Conservation (phyloP, 1,140 invertebrate species). For the Delia radicum region DNA sequence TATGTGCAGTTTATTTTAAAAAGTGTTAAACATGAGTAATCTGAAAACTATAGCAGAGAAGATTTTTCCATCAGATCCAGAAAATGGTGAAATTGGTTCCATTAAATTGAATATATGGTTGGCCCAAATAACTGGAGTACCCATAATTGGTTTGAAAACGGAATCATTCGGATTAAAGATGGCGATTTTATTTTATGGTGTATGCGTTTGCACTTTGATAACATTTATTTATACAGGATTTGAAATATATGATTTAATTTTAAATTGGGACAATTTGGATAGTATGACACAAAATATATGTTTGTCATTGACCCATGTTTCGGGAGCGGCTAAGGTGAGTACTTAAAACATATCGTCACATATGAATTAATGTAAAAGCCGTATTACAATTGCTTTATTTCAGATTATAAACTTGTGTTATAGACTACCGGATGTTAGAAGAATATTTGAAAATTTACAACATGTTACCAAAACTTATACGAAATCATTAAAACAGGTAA, state of each 20-base stretch:
- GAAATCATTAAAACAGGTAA: conserved; percentile 16
- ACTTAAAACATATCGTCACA: too few species aligned
- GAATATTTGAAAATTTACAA: neutral
- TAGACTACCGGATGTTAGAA: conserved; percentile 19
- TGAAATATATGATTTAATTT: conserved; percentile 39
- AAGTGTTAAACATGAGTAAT: neutral
- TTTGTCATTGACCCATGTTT: conserved; percentile 40
- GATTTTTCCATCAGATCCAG: conserved; percentile 36
- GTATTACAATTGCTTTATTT: neutral
- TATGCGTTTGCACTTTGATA: conserved; percentile 1
- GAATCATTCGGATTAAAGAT: conserved; percentile 31
- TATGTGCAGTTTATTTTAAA: neutral
- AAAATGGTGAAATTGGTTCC: conserved; percentile 38
- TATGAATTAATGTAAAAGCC: neutral
- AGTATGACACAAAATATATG: conserved; percentile 40
- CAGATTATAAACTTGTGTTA: conserved; percentile 37
- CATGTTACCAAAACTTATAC: conserved; percentile 18
- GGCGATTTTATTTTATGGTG: conserved; percentile 14
- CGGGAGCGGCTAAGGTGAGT: conserved; percentile 36
- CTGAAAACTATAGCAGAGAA: neutral
- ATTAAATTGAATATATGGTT: conserved; percentile 43
- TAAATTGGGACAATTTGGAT: conserved; percentile 37
- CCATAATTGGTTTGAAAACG: conserved; percentile 33
- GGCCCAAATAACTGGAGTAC: conserved; percentile 38
- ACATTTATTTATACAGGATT: conserved; percentile 32